Conservation (phyloP, 2,113 vertebrate genomes). For the Megaceryle torquata region DNA sequence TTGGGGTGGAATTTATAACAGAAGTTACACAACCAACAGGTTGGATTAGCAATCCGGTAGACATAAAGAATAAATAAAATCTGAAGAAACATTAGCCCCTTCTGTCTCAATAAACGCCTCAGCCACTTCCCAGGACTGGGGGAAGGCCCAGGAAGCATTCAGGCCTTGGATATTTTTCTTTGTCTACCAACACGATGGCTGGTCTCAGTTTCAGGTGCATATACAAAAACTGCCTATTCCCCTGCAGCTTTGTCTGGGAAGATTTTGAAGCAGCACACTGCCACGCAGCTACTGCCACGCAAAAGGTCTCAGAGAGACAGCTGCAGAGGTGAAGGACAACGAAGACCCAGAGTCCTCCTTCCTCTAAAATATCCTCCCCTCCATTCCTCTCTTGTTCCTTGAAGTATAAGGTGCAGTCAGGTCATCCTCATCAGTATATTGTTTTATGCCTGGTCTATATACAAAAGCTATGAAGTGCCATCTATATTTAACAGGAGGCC, state of each 20-base stretch:
- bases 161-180: neutral
- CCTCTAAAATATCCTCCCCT: neutral
- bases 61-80: conserved; percentile 12
- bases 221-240: neutral
- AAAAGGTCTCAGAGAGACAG: neutral
- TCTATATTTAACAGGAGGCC: conserved; percentile 26
- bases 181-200: neutral
- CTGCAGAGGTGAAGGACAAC: neutral
- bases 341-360: neutral
- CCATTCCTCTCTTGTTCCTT: neutral
- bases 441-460: neutral
- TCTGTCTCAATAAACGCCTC: neutral
- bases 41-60: conserved; percentile 4
- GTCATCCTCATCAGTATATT: neutral
- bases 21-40: neutral
- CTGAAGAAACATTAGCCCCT: neutral
- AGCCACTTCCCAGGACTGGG: neutral
- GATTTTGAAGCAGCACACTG: neutral
- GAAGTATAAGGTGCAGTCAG: neutral
- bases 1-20: neutral
- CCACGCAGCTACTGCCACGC: neutral
- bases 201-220: neutral
- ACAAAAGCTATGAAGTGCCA: neutral
- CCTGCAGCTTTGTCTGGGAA: neutral
- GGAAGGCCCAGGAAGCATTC: conserved; percentile 40